Evolutionary conservation across 2,888 invertebrate genomes (phyloP).

Genomic region (Pseudanteris insignis): DNA sequence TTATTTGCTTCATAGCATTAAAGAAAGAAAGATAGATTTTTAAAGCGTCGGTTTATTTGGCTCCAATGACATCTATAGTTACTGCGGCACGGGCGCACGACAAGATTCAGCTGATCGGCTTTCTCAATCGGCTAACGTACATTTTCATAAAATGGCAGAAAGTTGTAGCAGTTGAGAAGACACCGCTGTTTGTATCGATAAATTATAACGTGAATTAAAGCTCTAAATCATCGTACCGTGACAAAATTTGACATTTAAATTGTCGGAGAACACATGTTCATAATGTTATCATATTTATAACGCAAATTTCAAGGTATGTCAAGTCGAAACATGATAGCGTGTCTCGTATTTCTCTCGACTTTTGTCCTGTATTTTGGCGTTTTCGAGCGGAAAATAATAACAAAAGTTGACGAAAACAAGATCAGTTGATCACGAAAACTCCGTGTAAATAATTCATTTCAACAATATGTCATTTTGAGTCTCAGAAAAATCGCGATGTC

Average conservation of each 20-base stretch:
- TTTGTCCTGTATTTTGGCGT: conserved; percentile 4
- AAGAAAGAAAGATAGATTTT: background rate
- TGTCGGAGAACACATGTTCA: background rate
- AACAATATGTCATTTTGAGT: no score
- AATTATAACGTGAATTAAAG: conserved; percentile 21
- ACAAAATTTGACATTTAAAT: background rate
- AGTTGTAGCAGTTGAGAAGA: conserved; percentile 6
- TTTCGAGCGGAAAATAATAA: background rate
- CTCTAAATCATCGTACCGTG: background rate
- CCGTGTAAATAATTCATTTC: no score
- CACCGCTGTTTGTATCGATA: background rate
- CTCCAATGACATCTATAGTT: conserved; percentile 12
- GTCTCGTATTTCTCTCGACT: conserved; percentile 18
- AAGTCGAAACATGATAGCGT: conserved; percentile 21
- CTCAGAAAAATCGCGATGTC: no score
- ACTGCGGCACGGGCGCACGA: conserved; percentile 2
- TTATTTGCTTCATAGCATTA: background rate
- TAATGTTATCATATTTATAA: conserved; percentile 16
- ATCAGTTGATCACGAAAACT: background rate
- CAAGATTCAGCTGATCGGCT: conserved; percentile 38
- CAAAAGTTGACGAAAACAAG: background rate
- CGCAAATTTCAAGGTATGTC: conserved; percentile 30
- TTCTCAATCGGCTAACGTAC: conserved; percentile 28
- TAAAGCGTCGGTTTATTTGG: background rate
- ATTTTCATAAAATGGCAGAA: conserved; percentile 40